Evolutionary conservation across 2,113 vertebrate species (phyloP), one percentile per base, ranked within the genome.

Genomic region (Pavo muticus): DNA sequence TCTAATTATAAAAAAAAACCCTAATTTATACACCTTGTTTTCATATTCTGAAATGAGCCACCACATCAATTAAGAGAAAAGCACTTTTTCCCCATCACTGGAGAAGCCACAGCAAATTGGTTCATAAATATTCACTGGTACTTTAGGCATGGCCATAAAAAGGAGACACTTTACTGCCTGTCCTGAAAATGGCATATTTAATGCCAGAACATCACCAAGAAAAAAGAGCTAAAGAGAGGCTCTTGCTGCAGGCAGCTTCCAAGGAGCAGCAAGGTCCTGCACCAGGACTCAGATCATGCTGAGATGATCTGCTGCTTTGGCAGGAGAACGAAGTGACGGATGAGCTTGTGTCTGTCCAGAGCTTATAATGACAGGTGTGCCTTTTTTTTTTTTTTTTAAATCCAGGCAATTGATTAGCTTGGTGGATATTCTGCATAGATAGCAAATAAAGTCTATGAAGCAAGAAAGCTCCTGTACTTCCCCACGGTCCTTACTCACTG

Each of bases 81-180:
- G 14, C 45, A 59, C 11, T 61, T 93, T 94, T 86, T 93, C 13
- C 23, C 69, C 57, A 93, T 86, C 92, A 84, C 4, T 18, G 42
- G 48, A 74, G 57, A 90, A 91, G 45, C 47, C 73, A 61, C 30
- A 52, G 89, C 14, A 96, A 96, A 96, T 94, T 91, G 84, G 30
- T 93, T 97, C 87, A 90, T 97, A 97, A 97, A 97, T 96, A 96
- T 64, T 95, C 91, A 96, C 59, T 68, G 56, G 75, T 87, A 87
- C 94, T 95, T 88, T 88, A 90, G 76, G 84, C 54, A 90, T 24
- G 40, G 29, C 74, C 85, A 81, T 91, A 91, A 94, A 97, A 91
- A 90, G 39, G 25, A 92, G 30, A 19, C 21, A 48, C 65, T 94
- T 95, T 75, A 61, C 48, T 69, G 70, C 6, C 67, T 88, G 39